Base-by-base conservation (phyloP, 1,140 invertebrate genomes). In the Leptinotarsa texana region DNA sequence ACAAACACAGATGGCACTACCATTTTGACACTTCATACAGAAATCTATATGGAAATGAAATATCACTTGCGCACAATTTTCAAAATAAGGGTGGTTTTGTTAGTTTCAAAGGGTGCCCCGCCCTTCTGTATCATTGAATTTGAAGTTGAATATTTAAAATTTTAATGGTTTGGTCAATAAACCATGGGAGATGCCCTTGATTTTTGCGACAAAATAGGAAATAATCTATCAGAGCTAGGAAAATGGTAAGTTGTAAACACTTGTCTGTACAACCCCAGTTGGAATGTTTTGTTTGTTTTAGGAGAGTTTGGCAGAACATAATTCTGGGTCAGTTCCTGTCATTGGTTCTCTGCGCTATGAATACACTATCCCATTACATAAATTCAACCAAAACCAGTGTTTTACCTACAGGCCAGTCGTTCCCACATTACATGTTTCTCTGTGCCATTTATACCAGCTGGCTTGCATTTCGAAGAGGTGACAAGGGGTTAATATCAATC, bases 291-390 rank as follows among this genome's bases (percentile, higher is more conserved):
- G 27, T 71, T 73, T 65, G 71, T 82, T 82, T 77, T 77, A 94
- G 93, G 90, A 88, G 90, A 80, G 90, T 94, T 79, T 93, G 92
- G 92, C 89, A 91, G 77, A 89, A 90, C 62, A 91, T 95, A 79
- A 87, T 93, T 78, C 85, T 94, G 74, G 94, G 93, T 3, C 94
- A 95, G 86, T 87, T 92, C 63, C 84, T 95, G 63, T 94, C 93
- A 0, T 75, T 94, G 13, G 85, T 94, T 21, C 82, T 95, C 6
- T 94, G 92, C 87, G 89, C 90, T 63, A 93, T 93, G 82, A 94
- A 92, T 73, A 89, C 94, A 57, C 86, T 92, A 73, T 94, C 92
- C 78, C 93, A 93, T 78, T 87, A 93, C 70, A 88, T 95, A 42
- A 93, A 93, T 81, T 89, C 88, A 76, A 86, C 89, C 66, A 90